Percentiles rank a stretch among this genome's conserved stretches.
These are phyloP conservation scores for Siniperca chuatsi DNA, from an alignment of 2,113 vertebrate genomes.

Conservation along the genomic window DNA sequence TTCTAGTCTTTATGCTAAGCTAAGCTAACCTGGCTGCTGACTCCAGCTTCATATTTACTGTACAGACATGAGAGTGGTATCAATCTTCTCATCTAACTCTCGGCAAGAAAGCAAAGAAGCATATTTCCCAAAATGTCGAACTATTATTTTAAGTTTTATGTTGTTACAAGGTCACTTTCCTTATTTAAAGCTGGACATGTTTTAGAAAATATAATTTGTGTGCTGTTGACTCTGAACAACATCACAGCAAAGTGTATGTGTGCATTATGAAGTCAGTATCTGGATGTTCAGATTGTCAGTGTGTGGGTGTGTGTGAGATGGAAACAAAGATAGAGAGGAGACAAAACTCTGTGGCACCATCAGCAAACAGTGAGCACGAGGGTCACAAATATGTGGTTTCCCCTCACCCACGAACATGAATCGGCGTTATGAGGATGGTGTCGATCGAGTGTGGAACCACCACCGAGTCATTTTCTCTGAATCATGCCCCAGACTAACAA, in stretches of 20 bases:
- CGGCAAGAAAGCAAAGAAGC: not conserved
- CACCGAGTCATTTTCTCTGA: constrained; percentile 1
- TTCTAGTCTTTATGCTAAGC: not conserved
- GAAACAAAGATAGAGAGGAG: not conserved
- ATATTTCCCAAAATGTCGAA: not conserved
- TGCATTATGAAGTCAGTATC: not conserved
- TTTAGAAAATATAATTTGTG: not conserved
- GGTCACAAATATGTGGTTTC: not conserved
- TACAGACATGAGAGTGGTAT: not conserved
- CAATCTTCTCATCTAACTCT: not conserved
- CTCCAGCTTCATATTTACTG: not conserved
- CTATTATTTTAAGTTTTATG: not conserved
- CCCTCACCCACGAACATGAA: not conserved
- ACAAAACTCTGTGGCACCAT: not conserved
- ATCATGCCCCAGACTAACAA: constrained; percentile 12
- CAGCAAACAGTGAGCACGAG: not conserved
- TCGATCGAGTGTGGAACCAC: not conserved
- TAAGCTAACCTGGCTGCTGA: not conserved
- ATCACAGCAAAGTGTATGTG: not conserved
- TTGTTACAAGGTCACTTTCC: not conserved
- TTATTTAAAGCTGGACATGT: not conserved
- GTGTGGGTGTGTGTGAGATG: not conserved
- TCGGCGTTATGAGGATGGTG: not conserved
- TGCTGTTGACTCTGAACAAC: not conserved
- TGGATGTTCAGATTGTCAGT: not conserved